These are phyloP conservation scores for Cryptoblepharus egeriae DNA, from an alignment of 2,797 vertebrate genomes.

Conservation along the genomic window DNA sequence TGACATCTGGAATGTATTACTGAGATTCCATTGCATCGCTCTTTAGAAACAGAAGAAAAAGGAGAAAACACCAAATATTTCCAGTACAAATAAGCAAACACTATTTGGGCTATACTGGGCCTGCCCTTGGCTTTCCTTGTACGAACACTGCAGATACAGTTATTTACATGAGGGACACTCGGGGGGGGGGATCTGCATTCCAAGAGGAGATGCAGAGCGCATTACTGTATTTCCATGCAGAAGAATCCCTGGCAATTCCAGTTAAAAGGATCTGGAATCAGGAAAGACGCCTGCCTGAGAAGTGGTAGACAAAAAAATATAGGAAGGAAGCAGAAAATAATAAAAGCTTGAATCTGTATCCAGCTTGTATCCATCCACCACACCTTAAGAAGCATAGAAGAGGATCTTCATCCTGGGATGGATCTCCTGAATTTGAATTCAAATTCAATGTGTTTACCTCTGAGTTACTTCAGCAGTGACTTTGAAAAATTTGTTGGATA, in stretches of 20 bases:
- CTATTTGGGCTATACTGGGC: constrained; percentile 51
- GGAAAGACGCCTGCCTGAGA: no score
- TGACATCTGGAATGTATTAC: constrained; percentile 72
- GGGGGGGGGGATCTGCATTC: constrained; percentile 34
- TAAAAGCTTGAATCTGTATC: no score
- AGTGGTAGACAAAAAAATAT: no score
- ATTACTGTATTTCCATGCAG: no score
- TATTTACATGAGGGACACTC: constrained; percentile 61
- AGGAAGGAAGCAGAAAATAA: no score
- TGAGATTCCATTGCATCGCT: constrained; percentile 49
- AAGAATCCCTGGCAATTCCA: no score
- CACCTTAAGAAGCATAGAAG: no score
- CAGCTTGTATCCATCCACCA: no score
- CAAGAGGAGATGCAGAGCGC: no score
- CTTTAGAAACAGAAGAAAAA: not conserved
- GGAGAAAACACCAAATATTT: constrained; percentile 61
- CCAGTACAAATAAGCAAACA: constrained; percentile 60
- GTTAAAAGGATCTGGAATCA: no score
- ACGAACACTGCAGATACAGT: constrained; percentile 60
- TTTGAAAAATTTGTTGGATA: constrained; percentile 14
- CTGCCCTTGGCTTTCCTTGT: constrained; percentile 54
- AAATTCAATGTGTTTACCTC: constrained; percentile 37
- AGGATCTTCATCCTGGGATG: no score
- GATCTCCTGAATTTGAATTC: no score
- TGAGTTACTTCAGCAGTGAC: constrained; percentile 41